phyloP scores from a whole-genome alignment of 1,140 invertebrate genomes.

The Zaprionus tsacasi region DNA sequence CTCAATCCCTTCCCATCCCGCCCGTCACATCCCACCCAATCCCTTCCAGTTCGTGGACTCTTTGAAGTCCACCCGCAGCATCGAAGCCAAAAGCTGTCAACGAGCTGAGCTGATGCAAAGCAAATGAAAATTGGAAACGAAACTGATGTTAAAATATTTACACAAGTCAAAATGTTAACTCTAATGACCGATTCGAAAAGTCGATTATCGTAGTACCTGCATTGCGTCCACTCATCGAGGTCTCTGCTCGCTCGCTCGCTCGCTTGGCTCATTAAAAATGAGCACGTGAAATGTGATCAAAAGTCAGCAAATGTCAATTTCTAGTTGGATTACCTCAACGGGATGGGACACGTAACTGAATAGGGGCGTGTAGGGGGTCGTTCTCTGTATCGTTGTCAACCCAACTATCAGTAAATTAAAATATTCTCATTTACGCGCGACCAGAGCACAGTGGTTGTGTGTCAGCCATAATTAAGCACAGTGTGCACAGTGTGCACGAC shows the following conservation, averaged over 20 bases:
- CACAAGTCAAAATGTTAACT: conserved; percentile 68
- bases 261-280: conserved; percentile 55
- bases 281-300: conserved; percentile 23
- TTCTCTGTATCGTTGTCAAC: neutral
- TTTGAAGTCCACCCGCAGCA: conserved; percentile 23
- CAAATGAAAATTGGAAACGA: conserved; percentile 60
- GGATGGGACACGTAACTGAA: neutral
- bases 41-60: neutral
- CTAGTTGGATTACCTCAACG: conserved; percentile 1
- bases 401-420: conserved; percentile 51
- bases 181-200: conserved; percentile 68
- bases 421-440: conserved; percentile 65
- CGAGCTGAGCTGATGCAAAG: conserved; percentile 54
- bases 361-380: neutral
- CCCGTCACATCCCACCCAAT: neutral
- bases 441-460: conserved; percentile 60
- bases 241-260: neutral
- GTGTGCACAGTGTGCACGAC: conserved; percentile 16
- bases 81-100: conserved; percentile 29
- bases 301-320: conserved; percentile 27
- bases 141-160: conserved; percentile 67
- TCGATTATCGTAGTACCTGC: conserved; percentile 48
- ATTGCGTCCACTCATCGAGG: neutral
- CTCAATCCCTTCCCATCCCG: neutral
- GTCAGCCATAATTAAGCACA: conserved; percentile 66